Evolutionary conservation across 2,113 vertebrate species (phyloP).

Genomic region (Orientallactaga bullata): DNA sequence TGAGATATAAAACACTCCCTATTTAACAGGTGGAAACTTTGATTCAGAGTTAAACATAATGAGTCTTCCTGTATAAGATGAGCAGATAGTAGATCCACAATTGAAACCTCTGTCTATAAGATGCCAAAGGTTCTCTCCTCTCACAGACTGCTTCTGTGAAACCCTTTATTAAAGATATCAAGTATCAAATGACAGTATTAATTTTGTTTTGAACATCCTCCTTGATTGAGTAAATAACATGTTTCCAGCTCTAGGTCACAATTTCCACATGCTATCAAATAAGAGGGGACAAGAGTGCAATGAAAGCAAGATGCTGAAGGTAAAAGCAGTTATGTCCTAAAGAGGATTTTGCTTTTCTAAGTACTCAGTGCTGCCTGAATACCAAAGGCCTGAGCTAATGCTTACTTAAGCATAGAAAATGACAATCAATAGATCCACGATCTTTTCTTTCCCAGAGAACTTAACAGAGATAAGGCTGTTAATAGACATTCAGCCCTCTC

Average conservation of each 20-base stretch:
- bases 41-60: not conserved
- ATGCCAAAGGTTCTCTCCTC: not conserved
- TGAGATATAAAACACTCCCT: not conserved
- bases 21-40: not conserved
- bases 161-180: not conserved
- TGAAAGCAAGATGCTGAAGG: not conserved
- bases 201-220: slow-evolving; percentile 40
- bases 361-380: not conserved
- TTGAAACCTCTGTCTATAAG: not conserved
- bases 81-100: not conserved
- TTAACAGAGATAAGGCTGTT: slow-evolving; percentile 18
- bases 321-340: not conserved
- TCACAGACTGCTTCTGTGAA: not conserved
- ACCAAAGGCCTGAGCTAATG: slow-evolving; percentile 1
- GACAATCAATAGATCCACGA: not conserved
- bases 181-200: not conserved
- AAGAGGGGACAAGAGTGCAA: not conserved
- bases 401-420: not conserved
- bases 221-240: slow-evolving; percentile 27
- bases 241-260: slow-evolving; percentile 28
- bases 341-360: not conserved
- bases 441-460: not conserved
- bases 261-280: slow-evolving; percentile 41
- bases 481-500: not conserved
- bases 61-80: not conserved